Evolutionary conservation across 2,113 vertebrate genomes (phyloP), one percentile per base, ranked within the genome.

Genomic region (Caracal caracal): DNA sequence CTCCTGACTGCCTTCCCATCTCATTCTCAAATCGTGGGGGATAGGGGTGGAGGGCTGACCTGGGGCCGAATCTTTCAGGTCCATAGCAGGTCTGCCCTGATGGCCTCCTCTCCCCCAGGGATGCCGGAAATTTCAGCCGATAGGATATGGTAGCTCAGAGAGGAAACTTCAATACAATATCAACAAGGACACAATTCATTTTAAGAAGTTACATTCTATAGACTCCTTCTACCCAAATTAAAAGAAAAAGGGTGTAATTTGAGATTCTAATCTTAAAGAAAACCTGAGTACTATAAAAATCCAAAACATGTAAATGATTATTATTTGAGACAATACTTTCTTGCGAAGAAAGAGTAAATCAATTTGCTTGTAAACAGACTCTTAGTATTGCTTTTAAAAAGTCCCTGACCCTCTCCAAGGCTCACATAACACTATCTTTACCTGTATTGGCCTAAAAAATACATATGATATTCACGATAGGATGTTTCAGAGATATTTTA

Each of bases 51-150:
- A 96, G 73, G 73, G 92, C 87, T 95, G 93, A 96, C 89, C 82
- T 93, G 86, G 79, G 82, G 87, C 68, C 9, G 53, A 87, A 90
- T 90, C 80, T 95, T 87, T 88, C 51, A 81, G 71, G 85, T 94
- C 94, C 92, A 94, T 49, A 93, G 87, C 76, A 96, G 91, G 85
- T 93, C 88, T 93, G 86, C 84, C 87, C 87, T 76, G 80, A 73
- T 75, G 68, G 65, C 79, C 71, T 96, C 63, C 80, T 95, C 75
- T 94, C 68, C 92, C 35, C 86, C 13, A 92, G 87, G 51, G 68
- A 97, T 37, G 93, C 71, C 22, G 10, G 73, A 56, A 97, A 96
- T 96, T 87, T 98, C 94, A 96, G 88, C 65, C 84, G n/a, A 56
- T 83, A 80, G 59, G 86, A 95, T 76, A 85, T 65, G 56, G 83